phyloP scores from a whole-genome alignment of 1,140 invertebrate species.

The Coptotermes formosanus region DNA sequence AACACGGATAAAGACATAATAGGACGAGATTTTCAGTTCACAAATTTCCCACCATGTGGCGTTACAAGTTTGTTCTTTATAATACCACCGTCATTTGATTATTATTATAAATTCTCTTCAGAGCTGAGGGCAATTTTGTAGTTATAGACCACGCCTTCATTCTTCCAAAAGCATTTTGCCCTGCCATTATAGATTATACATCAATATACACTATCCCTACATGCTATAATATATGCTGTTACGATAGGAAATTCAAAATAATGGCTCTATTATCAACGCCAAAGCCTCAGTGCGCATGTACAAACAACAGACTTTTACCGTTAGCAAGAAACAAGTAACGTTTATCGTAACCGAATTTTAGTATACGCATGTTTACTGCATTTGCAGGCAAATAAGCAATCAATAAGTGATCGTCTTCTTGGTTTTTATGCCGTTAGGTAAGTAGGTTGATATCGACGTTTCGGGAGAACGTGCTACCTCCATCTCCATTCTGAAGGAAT shows the following conservation, averaged over 20 bases:
- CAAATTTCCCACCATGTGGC: not conserved
- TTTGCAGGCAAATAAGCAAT: no score
- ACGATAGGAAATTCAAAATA: not conserved
- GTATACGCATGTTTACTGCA: not conserved
- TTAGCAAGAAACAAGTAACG: not conserved
- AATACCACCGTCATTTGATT: conserved; percentile 16
- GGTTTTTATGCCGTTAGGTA: no score
- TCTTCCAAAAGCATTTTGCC: not conserved
- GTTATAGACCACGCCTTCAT: not conserved
- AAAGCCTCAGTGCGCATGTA: not conserved
- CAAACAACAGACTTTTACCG: not conserved
- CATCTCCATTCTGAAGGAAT: no score
- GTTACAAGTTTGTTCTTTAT: not conserved
- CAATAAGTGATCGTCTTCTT: no score
- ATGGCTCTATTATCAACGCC: not conserved
- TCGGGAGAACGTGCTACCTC: no score
- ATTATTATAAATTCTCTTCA: not conserved
- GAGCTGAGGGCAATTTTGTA: not conserved
- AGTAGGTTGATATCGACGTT: no score
- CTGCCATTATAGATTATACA: conserved; percentile 1
- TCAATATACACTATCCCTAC: not conserved
- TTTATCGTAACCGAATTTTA: not conserved
- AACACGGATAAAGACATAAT: conserved; percentile 5
- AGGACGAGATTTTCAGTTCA: conserved; percentile 6
- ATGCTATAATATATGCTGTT: not conserved